Evolutionary conservation across 2,797 vertebrate species (phyloP).

Genomic region (Oreortyx pictus): DNA sequence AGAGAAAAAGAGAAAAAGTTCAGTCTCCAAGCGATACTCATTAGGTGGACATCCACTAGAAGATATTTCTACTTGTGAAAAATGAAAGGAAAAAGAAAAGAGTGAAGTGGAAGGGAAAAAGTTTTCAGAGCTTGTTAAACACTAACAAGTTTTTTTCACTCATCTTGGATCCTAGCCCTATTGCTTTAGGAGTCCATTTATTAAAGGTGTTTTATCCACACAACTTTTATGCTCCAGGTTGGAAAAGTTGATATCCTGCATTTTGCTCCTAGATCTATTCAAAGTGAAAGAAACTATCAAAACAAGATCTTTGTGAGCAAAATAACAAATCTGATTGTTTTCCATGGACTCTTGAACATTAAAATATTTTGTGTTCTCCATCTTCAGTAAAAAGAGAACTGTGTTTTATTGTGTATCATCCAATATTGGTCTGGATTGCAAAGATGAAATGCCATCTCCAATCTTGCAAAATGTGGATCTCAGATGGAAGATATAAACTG

Average conservation of each 20-base stretch:
- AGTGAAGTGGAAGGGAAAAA: background rate
- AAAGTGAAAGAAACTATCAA: background rate
- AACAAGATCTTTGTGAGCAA: background rate
- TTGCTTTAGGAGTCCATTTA: background rate
- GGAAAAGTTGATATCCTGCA: background rate
- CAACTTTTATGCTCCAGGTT: background rate
- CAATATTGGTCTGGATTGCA: background rate
- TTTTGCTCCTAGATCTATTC: background rate
- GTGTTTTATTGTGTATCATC: background rate
- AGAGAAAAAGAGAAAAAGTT: background rate
- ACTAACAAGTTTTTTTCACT: background rate
- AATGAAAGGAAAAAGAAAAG: background rate
- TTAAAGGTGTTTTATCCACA: constrained; percentile 18
- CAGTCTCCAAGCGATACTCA: background rate
- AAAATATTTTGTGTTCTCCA: background rate
- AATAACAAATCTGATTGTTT: background rate
- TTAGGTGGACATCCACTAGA: background rate
- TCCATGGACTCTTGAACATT: background rate
- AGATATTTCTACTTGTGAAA: background rate
- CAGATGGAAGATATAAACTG: background rate
- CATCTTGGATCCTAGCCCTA: background rate
- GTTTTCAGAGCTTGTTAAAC: background rate
- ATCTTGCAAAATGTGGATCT: background rate
- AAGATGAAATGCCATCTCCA: background rate
- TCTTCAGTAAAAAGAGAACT: background rate